Percentiles rank a stretch among this genome's conserved stretches.
Conservation (phyloP, 1,140 invertebrate species). For the Eupeodes corollae region DNA sequence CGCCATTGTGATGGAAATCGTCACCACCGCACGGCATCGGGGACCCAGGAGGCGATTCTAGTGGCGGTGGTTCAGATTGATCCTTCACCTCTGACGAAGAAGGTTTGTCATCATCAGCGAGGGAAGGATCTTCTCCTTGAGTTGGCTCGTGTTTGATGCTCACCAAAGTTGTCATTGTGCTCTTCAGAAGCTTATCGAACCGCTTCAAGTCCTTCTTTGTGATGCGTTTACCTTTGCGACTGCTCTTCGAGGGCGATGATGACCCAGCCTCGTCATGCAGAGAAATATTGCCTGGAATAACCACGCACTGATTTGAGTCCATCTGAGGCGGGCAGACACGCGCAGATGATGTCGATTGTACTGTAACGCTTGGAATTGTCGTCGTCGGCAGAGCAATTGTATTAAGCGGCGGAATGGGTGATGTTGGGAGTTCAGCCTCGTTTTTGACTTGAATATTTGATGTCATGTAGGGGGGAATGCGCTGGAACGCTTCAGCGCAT, state of each 20-base stretch:
- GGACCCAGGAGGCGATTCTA: not conserved
- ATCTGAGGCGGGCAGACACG: not conserved
- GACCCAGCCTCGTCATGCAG: too few relatives aligned
- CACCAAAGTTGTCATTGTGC: slow-evolving; percentile 26
- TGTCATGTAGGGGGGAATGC: too few relatives aligned
- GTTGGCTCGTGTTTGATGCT: slow-evolving; percentile 34
- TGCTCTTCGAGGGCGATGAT: slow-evolving; percentile 4
- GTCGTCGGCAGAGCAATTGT: slow-evolving; percentile 23
- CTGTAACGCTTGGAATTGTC: not conserved
- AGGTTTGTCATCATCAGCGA: not conserved
- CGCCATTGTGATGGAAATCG: slow-evolving; percentile 6
- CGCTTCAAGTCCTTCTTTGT: slow-evolving; percentile 29
- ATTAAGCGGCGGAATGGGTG: slow-evolving; percentile 10
- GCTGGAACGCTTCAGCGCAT: slow-evolving; percentile 3
- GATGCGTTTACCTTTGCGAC: slow-evolving; percentile 17
- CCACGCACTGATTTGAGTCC: slow-evolving; percentile 10
- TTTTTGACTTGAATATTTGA: too few relatives aligned
- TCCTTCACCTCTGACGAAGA: not conserved
- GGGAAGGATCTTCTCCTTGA: slow-evolving; percentile 15
- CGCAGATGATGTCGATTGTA: too few relatives aligned
- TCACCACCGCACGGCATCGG: not conserved
- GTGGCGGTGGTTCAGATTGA: not conserved
- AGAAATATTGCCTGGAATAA: not conserved
- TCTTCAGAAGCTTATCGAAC: slow-evolving; percentile 28
- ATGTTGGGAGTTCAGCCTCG: too few relatives aligned